These are phyloP conservation scores for Ciconia nigra DNA, from an alignment of 2,797 vertebrate species.

Conservation along the genomic window DNA sequence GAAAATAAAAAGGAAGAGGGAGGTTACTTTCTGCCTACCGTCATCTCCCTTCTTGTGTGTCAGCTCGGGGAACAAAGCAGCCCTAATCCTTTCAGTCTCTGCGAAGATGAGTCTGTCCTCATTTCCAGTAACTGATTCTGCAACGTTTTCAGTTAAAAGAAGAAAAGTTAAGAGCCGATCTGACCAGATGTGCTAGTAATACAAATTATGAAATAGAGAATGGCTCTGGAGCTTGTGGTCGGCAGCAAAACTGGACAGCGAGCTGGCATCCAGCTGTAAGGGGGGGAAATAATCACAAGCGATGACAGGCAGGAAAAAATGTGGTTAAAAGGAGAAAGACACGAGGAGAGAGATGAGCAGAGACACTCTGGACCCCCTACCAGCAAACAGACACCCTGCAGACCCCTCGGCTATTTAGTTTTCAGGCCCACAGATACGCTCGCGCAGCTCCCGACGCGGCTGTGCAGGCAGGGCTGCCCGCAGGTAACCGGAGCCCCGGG, in stretches of 20 bases:
- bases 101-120: background rate
- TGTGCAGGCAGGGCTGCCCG: background rate
- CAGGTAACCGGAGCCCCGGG: background rate
- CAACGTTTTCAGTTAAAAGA: background rate
- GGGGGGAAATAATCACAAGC: background rate
- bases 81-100: background rate
- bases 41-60: background rate
- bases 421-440: fast-evolving
- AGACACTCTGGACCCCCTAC: fast-evolving
- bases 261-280: background rate
- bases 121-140: background rate
- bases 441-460: fast-evolving
- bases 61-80: background rate
- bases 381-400: fast-evolving
- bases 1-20: background rate
- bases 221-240: fast-evolving
- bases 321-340: background rate
- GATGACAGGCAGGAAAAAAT: background rate
- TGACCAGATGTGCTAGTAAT: fast-evolving
- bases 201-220: fast-evolving
- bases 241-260: fast-evolving
- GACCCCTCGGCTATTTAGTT: background rate
- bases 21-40: background rate
- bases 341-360: fast-evolving
- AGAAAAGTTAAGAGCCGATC: background rate